Base-by-base conservation (phyloP, 2,888 invertebrate genomes). In the Meiosimyza decipiens region DNA sequence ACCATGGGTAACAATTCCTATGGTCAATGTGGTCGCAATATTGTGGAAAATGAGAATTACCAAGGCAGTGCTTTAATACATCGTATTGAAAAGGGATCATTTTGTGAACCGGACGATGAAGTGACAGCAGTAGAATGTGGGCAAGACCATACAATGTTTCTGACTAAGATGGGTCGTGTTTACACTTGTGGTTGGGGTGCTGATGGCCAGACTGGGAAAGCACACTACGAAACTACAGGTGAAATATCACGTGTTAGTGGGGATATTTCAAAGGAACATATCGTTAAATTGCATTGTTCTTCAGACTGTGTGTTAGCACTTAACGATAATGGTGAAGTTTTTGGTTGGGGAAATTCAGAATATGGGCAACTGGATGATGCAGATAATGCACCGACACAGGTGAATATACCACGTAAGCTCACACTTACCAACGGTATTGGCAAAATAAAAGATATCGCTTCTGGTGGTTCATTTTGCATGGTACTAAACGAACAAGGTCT, bases 311-410 rank as follows among this genome's bases (percentile, higher is more conserved):
- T 95, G 15, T 86, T 99, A 75, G 98, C 98, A 11, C 86, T 98
- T 47, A 96, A 92, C 87, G 95, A 96, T 77, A 91, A 92, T 80
- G 97, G 98, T 5, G 94, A 97, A 80, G 90, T 97, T 2, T 98
- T 97, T 87, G 98, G 97, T 1, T 99, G 98, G 98, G 98, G 99
- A 9, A 98, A 97, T 86, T 93, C 94, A 0, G 98, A 99, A 87
- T 98, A 97, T 82, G 92, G 92, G 0, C 98, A 98, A 85, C 88
- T 99, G 52, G 82, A 84, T 70, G 81, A 83, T 68, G 33, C 77
- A 40, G 80, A 83, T n/a, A 76, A 82, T 7, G 78, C 79, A 5
- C 77, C 79, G 12, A 87, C 88, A 11, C 96, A 96, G 87, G 88
- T 96, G 6, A 92, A 91, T 82, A 89, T 89, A 78, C 94, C 97